These are phyloP conservation scores for Melanotaenia pygmaea DNA, from an alignment of 2,797 vertebrate species.

Conservation along the genomic window DNA sequence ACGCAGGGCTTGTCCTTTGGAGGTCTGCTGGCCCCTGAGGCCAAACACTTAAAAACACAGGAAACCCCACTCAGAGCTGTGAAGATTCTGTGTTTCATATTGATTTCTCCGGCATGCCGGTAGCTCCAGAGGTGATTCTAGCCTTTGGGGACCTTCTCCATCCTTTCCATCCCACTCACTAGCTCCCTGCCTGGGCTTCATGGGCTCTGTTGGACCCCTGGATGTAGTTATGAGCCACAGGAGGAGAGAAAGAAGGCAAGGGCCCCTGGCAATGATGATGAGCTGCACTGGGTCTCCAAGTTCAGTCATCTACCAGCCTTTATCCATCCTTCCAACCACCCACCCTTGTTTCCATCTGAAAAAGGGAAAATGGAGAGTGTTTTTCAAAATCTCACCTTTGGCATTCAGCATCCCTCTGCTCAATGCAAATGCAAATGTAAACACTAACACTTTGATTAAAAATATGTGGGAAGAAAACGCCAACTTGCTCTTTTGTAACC, in stretches of 20 bases:
- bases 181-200: constrained; percentile 72
- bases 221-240: constrained; percentile 76
- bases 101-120: constrained; percentile 79
- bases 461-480: constrained; percentile 80
- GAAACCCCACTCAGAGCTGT: constrained; percentile 74
- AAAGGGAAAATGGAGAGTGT: constrained; percentile 69
- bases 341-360: constrained; percentile 78
- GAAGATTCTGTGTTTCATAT: constrained; percentile 77
- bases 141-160: constrained; percentile 77
- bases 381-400: constrained; percentile 82
- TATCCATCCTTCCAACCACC: constrained; percentile 78
- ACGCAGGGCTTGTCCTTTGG: constrained; percentile 74
- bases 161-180: constrained; percentile 82
- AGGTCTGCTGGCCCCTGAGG: constrained; percentile 75
- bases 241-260: constrained; percentile 73
- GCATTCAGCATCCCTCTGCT: constrained; percentile 78
- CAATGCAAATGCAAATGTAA: constrained; percentile 82
- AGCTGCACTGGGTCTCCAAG: constrained; percentile 75
- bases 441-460: constrained; percentile 83
- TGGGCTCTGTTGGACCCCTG: constrained; percentile 73
- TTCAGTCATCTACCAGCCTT: constrained; percentile 80
- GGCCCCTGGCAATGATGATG: constrained; percentile 81
- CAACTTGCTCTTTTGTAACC: constrained; percentile 81
- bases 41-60: constrained; percentile 72
- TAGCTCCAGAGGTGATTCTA: constrained; percentile 80